Base-by-base conservation (phyloP, 2,797 vertebrate genomes). In the Paratrypauchen microcephalus region DNA sequence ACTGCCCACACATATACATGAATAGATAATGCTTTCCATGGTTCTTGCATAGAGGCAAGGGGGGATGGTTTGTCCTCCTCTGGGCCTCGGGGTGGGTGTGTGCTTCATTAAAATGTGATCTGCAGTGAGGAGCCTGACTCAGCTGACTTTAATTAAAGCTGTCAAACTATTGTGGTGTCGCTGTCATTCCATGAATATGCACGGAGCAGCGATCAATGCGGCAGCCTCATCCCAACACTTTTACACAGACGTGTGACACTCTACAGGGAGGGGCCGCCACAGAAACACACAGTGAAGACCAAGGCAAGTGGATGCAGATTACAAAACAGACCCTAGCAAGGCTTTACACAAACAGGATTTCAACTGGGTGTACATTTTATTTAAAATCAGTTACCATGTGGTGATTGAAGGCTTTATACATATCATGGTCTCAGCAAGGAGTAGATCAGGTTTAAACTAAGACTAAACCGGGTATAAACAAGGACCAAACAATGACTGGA, bases 111-210 rank as follows among this genome's bases (percentile, higher is more conserved):
- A 85, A 88, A 78, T 83, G 72, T 84, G 81, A 87, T 67, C 77
- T 69, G 68, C 71, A 75, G 80, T 76, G 75, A 73, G 68, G 65
- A 74, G 68, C 63, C 77, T 85, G 88, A 89, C 66, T 88, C 85
- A 86, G 84, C 82, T 62, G 68, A 83, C 71, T 83, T 88, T 88
- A 90, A 89, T 89, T 88, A 86, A 89, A 83, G 71, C 81, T 83
- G 87, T 86, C 89, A 86, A 86, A 86, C 80, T 70, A 74, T 74
- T 76, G 69, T 32, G 66, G 69, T 80, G 83, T 85, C 83, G 78
- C 62, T 68, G 72, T 84, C 74, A 70, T 16, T 74, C 81, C 76
- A 83, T 69, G 74, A 81, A 87, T 79, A 78, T 81, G 63, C 79
- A 88, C 77, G 63, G 63, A 83, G 63, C 71, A 21, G n/a, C 61